phyloP scores from a whole-genome alignment of 2,113 vertebrate species.

The Microtus ochrogaster region DNA sequence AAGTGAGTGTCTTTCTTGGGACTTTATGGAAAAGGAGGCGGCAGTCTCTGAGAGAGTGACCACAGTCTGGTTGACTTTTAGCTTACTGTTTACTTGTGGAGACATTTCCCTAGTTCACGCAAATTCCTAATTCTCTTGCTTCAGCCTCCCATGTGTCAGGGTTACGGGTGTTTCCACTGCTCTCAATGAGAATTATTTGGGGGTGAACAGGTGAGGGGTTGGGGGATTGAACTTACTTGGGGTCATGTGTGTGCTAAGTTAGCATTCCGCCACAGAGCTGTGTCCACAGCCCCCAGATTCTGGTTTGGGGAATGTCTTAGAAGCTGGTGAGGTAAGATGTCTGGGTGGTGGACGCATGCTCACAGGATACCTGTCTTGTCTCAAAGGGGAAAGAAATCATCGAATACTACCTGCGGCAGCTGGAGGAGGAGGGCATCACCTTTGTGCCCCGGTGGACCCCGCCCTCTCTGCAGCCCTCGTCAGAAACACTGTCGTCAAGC shows the following conservation, averaged over 20 bases:
- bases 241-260: neutral
- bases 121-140: neutral
- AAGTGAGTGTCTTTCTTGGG: conserved; percentile 85
- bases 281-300: neutral
- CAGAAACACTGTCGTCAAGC: conserved; percentile 72
- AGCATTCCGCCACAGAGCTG: neutral
- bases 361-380: conserved; percentile 39
- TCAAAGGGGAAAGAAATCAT: conserved; percentile 97
- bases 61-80: neutral
- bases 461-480: conserved; percentile 77
- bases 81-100: neutral
- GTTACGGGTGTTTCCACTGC: too few species aligned
- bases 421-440: conserved; percentile 94
- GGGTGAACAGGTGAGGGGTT: neutral
- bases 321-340: neutral
- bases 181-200: neutral
- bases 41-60: neutral
- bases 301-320: neutral
- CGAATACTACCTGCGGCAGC: conserved; percentile 94
- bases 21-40: neutral
- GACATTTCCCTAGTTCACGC: neutral
- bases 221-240: too few species aligned
- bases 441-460: conserved; percentile 93
- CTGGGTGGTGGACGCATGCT: neutral
- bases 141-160: neutral